Evolutionary conservation across 2,888 invertebrate species (phyloP), one percentile per base, ranked within the genome.

Genomic region (Perizoma affinitatum): DNA sequence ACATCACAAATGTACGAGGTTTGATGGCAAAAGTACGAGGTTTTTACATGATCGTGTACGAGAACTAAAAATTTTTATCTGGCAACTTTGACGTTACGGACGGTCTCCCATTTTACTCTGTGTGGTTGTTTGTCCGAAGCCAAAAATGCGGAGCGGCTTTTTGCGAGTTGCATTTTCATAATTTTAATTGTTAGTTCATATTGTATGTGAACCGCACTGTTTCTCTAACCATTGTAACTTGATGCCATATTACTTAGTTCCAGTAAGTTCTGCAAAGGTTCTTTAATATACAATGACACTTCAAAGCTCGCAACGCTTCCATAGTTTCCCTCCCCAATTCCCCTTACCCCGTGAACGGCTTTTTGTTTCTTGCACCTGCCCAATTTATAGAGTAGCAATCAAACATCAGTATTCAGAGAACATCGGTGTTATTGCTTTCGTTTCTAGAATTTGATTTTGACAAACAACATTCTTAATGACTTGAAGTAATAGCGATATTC

Each of bases 141-240:
- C 22, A 22, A 22, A 22, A 22, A 52, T 64, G 63, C 67, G 65
- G 59, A 66, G 65, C 68, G 66, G 69, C 56, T 6, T 67, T 68
- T 63, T 50, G 53, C 54, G 36, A 50, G 52, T 22, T 45, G 47
- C 44, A 45, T 52, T 45, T 56, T 42, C 22, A 49, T 38, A 7
- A 38, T 1, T 4, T 38, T 38, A 47, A 44, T 44, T 55, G 33
- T 52, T 11, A 52, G 11, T 6, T 34, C 6, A 10, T 6, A 33
- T 36, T 44, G 0, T n/a, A 58, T 43, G 54, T 59, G 42, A 54
- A 50, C 22, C 9, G n/a, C 11, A 40, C 34, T 44, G 33, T 45
- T 54, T 55, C 48, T 34, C 38, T 43, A 53, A 50, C 35, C 40
- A 44, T 11, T 7, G 42, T 54, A 48, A 22, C 46, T 62, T 57